Evolutionary conservation across 2,888 invertebrate species (phyloP).

Genomic region (Oxycera nigricornis): DNA sequence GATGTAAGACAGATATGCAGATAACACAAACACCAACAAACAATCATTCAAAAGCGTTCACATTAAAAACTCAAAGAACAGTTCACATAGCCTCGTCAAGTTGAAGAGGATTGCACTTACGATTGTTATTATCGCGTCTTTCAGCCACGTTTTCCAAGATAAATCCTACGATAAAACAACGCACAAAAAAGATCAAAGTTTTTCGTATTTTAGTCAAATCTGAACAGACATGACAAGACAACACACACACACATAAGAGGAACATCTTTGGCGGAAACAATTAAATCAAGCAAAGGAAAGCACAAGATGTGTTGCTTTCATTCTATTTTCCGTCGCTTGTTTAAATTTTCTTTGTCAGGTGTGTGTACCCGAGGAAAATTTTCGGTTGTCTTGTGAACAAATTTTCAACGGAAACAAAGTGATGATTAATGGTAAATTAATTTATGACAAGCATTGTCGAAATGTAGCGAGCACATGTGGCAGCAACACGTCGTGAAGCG

Average conservation of each 20-base stretch:
- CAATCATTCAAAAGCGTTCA: not conserved
- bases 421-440: constrained; percentile 13
- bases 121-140: constrained; percentile 32
- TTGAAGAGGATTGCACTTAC: constrained; percentile 17
- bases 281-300: not conserved
- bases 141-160: constrained; percentile 18
- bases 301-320: no score
- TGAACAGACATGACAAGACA: no score
- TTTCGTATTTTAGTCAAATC: not conserved
- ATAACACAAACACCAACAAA: no score
- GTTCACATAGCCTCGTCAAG: not conserved
- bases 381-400: not conserved
- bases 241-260: not conserved
- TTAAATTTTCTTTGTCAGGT: no score
- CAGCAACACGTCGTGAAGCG: not conserved
- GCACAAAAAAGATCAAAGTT: constrained; percentile 26
- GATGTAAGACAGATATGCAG: no score
- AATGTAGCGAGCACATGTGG: not conserved
- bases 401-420: not conserved
- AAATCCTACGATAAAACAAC: constrained; percentile 27
- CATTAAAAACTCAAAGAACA: not conserved
- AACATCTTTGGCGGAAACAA: not conserved
- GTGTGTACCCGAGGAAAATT: no score
- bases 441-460: not conserved
- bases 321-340: no score